Conservation (phyloP, 1,140 invertebrate species). For the Eriosoma lanigerum region DNA sequence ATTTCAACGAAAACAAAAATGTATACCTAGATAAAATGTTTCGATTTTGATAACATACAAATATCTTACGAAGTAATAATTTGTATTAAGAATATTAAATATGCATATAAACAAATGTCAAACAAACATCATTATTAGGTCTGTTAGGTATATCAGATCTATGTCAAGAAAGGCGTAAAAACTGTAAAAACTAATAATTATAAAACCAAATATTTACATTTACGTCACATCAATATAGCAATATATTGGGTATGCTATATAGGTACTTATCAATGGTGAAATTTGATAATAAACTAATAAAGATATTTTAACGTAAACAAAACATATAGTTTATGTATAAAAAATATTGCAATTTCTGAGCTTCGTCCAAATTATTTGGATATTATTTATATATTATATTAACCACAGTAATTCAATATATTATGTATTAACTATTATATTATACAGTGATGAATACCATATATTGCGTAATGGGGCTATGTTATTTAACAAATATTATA, state of each 20-base stretch:
- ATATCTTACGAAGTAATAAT: too few relatives aligned
- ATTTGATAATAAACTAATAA: background rate
- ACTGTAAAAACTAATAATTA: background rate
- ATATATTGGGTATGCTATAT: too few relatives aligned
- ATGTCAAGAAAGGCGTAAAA: background rate
- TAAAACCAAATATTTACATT: background rate
- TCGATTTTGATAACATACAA: too few relatives aligned
- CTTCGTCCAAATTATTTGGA: slow-evolving; percentile 9
- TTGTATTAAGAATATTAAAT: too few relatives aligned
- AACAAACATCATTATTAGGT: too few relatives aligned
- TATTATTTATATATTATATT: background rate
- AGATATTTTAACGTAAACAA: slow-evolving; percentile 21
- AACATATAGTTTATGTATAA: background rate
- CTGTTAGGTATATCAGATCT: background rate
- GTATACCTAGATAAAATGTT: background rate
- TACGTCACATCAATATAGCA: background rate
- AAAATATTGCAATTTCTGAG: slow-evolving; percentile 10
- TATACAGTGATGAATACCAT: too few relatives aligned
- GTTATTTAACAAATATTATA: too few relatives aligned
- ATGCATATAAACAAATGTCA: too few relatives aligned
- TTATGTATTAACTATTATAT: too few relatives aligned
- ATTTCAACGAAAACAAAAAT: too few relatives aligned
- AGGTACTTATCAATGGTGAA: background rate
- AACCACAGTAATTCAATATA: too few relatives aligned
- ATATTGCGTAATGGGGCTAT: too few relatives aligned